Conservation (phyloP, 2,797 vertebrate genomes). For the Podarcis lilfordi region DNA sequence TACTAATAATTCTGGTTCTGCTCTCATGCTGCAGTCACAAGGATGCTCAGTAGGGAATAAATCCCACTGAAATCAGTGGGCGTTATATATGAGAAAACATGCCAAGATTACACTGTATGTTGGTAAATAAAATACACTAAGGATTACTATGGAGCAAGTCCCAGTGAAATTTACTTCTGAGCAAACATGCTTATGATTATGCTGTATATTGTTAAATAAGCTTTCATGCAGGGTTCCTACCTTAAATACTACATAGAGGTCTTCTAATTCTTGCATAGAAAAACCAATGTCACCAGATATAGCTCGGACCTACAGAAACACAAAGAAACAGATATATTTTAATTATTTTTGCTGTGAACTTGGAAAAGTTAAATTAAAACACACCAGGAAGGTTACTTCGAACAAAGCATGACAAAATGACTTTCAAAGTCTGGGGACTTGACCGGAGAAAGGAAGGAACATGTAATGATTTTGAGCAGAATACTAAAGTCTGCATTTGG, state of each 20-base stretch:
- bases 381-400: slow-evolving; percentile 2
- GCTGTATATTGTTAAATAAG: neutral
- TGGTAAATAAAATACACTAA: neutral
- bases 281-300: slow-evolving; percentile 94
- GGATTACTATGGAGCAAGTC: too few relatives aligned
- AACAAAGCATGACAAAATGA: neutral
- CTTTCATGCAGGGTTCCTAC: slow-evolving; percentile 73
- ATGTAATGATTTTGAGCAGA: slow-evolving; percentile 16
- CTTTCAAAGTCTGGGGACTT: neutral
- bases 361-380: neutral
- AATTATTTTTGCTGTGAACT: neutral
- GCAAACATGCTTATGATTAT: neutral
- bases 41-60: neutral
- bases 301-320: slow-evolving; percentile 86
- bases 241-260: slow-evolving; percentile 96
- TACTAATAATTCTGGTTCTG: neutral
- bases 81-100: neutral
- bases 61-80: neutral
- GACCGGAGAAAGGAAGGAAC: slow-evolving; percentile 6
- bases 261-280: slow-evolving; percentile 93
- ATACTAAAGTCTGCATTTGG: slow-evolving; percentile 9
- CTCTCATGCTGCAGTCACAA: neutral
- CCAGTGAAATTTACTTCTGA: too few relatives aligned
- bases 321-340: neutral
- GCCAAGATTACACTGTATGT: too few relatives aligned